phyloP scores from a whole-genome alignment of 1,140 invertebrate genomes.

The Melitaea cinxia region DNA sequence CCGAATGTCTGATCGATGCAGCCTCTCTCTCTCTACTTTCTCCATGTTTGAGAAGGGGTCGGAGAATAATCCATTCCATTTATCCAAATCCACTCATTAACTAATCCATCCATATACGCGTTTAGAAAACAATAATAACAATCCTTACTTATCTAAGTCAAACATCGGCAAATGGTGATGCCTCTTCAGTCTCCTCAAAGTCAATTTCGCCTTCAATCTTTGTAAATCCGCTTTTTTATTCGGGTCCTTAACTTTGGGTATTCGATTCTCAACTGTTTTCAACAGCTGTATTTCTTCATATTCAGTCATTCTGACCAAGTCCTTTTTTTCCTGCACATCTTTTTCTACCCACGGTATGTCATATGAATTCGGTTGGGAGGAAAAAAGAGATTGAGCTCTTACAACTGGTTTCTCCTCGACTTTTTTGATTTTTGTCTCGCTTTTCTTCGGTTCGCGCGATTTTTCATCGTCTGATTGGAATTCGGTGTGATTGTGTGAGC shows the following conservation, averaged over 20 bases:
- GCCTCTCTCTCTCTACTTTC: too few species aligned
- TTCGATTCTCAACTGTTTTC: conserved; percentile 60
- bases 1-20: too few species aligned
- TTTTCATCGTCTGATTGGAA: conserved; percentile 44
- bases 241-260: conserved; percentile 50
- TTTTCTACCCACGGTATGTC: conserved; percentile 59
- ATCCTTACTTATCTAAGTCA: conserved; percentile 68
- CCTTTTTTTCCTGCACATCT: conserved; percentile 19
- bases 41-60: too few species aligned
- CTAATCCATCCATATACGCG: too few species aligned
- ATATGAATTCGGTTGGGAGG: conserved; percentile 52
- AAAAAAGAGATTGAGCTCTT: conserved; percentile 58
- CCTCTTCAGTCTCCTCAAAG: conserved; percentile 61
- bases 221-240: conserved; percentile 53
- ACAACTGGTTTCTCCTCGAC: conserved; percentile 46
- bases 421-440: conserved; percentile 43
- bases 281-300: conserved; percentile 72
- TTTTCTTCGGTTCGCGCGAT: conserved; percentile 22
- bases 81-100: too few species aligned
- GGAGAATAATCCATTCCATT: too few species aligned
- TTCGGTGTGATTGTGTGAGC: conserved; percentile 35
- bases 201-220: conserved; percentile 57
- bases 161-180: conserved; percentile 70
- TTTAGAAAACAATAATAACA: not conserved
- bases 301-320: conserved; percentile 56